These are phyloP conservation scores for Myiagra hebetior DNA, from an alignment of 2,113 vertebrate species.

Conservation along the genomic window DNA sequence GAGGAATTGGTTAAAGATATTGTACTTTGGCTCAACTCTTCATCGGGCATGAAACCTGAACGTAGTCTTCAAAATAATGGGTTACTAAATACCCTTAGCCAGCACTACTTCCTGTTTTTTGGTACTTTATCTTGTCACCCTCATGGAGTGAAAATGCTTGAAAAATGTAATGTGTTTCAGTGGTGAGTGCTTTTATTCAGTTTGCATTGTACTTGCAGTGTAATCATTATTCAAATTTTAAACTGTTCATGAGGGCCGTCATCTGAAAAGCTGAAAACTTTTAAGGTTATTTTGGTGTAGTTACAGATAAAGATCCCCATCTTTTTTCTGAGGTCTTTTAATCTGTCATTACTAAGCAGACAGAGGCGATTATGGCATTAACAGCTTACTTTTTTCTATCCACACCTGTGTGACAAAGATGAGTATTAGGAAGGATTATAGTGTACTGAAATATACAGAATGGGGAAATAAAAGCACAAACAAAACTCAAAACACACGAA, in stretches of 20 bases:
- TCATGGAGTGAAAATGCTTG: conserved; percentile 94
- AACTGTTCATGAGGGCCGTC: background rate
- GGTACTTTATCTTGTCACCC: conserved; percentile 95
- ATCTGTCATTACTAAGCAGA: background rate
- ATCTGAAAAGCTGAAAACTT: background rate
- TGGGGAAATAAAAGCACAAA: background rate
- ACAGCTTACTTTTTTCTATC: background rate
- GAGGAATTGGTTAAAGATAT: conserved; percentile 96
- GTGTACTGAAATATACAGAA: background rate
- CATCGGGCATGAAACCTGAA: conserved; percentile 91
- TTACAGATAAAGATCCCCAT: background rate
- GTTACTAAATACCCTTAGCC: conserved; percentile 92
- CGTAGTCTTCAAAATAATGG: conserved; percentile 93
- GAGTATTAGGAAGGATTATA: background rate
- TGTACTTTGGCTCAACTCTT: conserved; percentile 88
- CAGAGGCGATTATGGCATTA: background rate
- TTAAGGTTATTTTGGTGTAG: background rate
- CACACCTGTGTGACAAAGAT: background rate
- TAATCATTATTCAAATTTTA: background rate
- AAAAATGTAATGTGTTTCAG: conserved; percentile 97
- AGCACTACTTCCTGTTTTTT: conserved; percentile 97
- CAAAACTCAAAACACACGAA: background rate
- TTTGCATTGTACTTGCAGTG: background rate
- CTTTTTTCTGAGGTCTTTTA: background rate
- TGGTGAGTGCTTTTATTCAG: conserved; percentile 77